Base-by-base conservation (phyloP, 2,797 vertebrate genomes). In the Salarias fasciatus region DNA sequence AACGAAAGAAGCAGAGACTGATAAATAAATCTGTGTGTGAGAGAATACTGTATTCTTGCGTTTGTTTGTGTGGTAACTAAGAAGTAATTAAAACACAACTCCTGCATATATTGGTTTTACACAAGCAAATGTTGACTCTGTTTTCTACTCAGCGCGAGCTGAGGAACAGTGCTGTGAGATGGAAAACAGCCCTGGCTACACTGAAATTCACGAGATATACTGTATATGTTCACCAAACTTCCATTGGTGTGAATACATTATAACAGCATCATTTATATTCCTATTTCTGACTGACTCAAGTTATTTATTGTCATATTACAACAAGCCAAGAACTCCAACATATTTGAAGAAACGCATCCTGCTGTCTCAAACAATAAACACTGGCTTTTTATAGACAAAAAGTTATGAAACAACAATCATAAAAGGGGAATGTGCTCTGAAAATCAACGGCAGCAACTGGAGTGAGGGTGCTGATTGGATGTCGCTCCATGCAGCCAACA, bases 291-390 rank as follows among this genome's bases (percentile, higher is more conserved):
- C 24, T 24, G 18, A 24, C 18, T 24, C 18, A 2, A 24, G 18
- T 24, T 24, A 24, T 18, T 24, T 24, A 24, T 24, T 24, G 18
- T n/a, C n/a, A n/a, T n/a, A n/a, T n/a, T n/a, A n/a, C 18, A 24
- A 24, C 24, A n/a, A n/a, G n/a, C n/a, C n/a, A 33, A 35, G 33
- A 35, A 6, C 33, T 35, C 33, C 6, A 35, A 9, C 33, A 35
- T 9, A 35, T 1, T 35, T 6, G 33, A 35, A 35, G 6, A 44
- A 31, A 14, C 15, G 44, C 62, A 81, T 60, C 50, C 28, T 55
- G 55, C 67, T 5, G 57, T 56, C 36, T 50, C 31, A 57, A 53
- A 50, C 31, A 53, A 62, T 55, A 12, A 29, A 49, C 58, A 43
- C 6, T 18, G 6, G 44, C 5, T 35, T 65, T 66, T 58, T 63